These are phyloP conservation scores for Lycaena phlaeas DNA, from an alignment of 2,888 invertebrate genomes.

Conservation along the genomic window DNA sequence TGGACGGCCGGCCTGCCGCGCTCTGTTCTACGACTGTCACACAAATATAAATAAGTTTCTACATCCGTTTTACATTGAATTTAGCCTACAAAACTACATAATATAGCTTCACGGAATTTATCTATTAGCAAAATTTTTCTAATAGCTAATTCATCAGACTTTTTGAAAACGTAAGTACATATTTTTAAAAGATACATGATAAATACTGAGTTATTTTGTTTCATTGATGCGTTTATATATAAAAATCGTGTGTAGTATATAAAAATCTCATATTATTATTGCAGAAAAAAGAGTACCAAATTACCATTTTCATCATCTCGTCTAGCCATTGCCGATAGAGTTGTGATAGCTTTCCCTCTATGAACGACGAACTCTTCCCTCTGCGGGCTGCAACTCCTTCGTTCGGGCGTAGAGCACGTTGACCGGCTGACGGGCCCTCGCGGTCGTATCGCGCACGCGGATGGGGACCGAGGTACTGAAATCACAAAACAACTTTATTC, in stretches of 20 bases:
- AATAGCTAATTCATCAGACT: too few relatives aligned
- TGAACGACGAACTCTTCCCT: slow-evolving; percentile 87
- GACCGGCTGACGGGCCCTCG: slow-evolving; percentile 35
- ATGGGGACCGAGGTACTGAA: slow-evolving; percentile 68
- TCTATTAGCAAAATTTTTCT: too few relatives aligned
- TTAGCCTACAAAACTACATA: too few relatives aligned
- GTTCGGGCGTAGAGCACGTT: slow-evolving; percentile 57
- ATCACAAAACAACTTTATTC: not conserved
- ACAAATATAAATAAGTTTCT: too few relatives aligned
- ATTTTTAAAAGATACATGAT: too few relatives aligned
- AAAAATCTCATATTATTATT: too few relatives aligned
- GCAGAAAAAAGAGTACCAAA: not conserved
- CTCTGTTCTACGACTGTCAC: slow-evolving; percentile 12
- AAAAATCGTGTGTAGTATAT: too few relatives aligned
- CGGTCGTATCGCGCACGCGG: slow-evolving; percentile 45
- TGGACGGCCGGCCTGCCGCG: slow-evolving; percentile 89
- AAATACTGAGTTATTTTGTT: too few relatives aligned
- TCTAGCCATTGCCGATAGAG: slow-evolving; percentile 73
- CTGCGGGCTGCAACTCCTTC: slow-evolving; percentile 52
- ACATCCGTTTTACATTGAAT: too few relatives aligned
- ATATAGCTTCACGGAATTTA: too few relatives aligned
- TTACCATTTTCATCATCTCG: slow-evolving; percentile 31
- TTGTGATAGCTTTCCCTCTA: slow-evolving; percentile 83
- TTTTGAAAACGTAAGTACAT: too few relatives aligned
- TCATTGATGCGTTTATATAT: too few relatives aligned